Evolutionary conservation across 2,797 vertebrate genomes (phyloP).

Genomic region (Coregonus ussuriensis): DNA sequence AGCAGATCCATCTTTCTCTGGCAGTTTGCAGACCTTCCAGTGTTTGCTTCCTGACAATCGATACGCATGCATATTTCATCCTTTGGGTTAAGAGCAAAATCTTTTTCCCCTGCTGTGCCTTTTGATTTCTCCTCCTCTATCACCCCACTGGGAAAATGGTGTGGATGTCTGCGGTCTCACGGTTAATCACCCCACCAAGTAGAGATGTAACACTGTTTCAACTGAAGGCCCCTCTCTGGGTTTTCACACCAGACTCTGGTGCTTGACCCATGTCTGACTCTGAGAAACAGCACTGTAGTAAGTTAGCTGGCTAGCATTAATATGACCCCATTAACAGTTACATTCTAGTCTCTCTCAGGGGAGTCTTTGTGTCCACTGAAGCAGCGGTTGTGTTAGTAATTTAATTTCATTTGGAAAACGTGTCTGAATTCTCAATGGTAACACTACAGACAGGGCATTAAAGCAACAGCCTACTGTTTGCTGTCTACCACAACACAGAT

Average conservation of each 20-base stretch:
- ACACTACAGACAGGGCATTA: background rate
- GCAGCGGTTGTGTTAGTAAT: background rate
- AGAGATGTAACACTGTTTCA: background rate
- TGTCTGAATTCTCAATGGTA: slow-evolving; percentile 1
- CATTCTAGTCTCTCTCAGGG: background rate
- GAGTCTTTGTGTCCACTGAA: background rate
- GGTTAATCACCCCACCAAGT: background rate
- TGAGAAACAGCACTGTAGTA: background rate
- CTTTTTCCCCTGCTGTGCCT: slow-evolving; percentile 8
- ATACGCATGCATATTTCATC: slow-evolving; percentile 78
- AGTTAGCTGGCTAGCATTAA: background rate
- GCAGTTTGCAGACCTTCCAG: slow-evolving; percentile 63
- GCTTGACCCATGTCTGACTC: background rate
- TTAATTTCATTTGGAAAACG: background rate
- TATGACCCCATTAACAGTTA: background rate
- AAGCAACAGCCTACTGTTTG: background rate
- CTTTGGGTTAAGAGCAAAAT: slow-evolving; percentile 60
- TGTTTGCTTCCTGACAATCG: slow-evolving; percentile 68
- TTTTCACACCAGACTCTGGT: background rate
- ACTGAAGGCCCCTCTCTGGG: background rate
- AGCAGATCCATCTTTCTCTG: slow-evolving; percentile 63
- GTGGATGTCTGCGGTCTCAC: background rate
- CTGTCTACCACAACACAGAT: background rate
- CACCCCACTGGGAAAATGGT: slow-evolving; percentile 22
- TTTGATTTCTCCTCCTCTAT: slow-evolving; percentile 4